Evolutionary conservation across 2,888 invertebrate genomes (phyloP).

Genomic region (Drosophila percnosoma): DNA sequence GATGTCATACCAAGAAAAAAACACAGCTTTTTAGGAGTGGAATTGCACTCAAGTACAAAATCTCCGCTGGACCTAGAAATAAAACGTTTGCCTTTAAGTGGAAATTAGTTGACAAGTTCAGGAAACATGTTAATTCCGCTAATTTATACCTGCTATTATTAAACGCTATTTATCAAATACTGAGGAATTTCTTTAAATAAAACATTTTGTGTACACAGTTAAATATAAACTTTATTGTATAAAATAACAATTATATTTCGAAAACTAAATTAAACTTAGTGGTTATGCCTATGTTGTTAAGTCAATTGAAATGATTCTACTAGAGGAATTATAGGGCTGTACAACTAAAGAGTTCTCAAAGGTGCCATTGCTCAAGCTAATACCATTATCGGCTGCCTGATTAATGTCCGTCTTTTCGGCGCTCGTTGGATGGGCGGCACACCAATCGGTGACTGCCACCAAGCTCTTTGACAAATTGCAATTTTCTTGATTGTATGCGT

Average conservation of each 20-base stretch:
- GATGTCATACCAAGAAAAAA: neutral
- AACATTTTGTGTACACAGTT: constrained; percentile 25
- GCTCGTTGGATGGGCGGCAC: constrained; percentile 61
- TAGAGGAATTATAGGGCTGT: constrained; percentile 72
- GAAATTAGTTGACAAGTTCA: neutral
- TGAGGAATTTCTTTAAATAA: neutral
- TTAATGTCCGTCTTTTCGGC: constrained; percentile 60
- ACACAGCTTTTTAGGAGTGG: neutral
- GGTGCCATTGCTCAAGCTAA: constrained; percentile 37
- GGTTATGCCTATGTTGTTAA: constrained; percentile 79
- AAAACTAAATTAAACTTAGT: constrained; percentile 36
- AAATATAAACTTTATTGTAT: constrained; percentile 60
- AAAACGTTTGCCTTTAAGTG: neutral
- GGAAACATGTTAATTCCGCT: neutral
- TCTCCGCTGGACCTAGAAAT: neutral
- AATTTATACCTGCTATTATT: neutral
- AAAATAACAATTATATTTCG: constrained; percentile 67
- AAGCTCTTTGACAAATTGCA: constrained; percentile 67
- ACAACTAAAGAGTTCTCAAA: constrained; percentile 70
- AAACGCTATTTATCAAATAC: neutral
- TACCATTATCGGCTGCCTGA: constrained; percentile 43
- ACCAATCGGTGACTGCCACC: constrained; percentile 66
- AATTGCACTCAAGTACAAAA: neutral
- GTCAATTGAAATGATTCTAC: constrained; percentile 83
- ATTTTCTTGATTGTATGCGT: constrained; percentile 81